Base-by-base conservation (phyloP, 2,113 vertebrate species). In the Falco punctatus region DNA sequence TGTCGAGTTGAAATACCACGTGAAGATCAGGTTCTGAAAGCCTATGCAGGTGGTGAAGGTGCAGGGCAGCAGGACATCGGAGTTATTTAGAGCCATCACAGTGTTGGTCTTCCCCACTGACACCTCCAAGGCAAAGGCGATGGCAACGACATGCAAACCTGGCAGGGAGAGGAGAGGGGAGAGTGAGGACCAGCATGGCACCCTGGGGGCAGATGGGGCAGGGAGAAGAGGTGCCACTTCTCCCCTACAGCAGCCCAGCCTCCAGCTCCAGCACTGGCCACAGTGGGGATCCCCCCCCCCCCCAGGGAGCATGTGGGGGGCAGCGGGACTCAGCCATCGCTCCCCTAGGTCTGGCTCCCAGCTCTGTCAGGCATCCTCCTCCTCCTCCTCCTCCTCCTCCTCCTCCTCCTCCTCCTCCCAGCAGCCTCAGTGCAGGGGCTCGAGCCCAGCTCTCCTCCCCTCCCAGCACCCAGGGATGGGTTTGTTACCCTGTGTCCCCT, bases 31-130 rank as follows among this genome's bases (percentile, higher is more conserved):
- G 93, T 99, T 92, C 52, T 98, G 71, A 23, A 99, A 99, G 90
- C 99, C 99, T 5, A 99, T 99, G 82, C 99, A 99, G 97, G 99
- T 99, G 96, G 59, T 26, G 87, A 99, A 99, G 33, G 51, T 80
- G 92, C 99, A 99, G 65, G 99, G 99, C 94, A 99, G 96, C 90
- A 98, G 96, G 59, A 99, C 98, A 1, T 99, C 96, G 19, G 99
- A 98, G 93, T 99, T 99, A 1, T 99, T 99, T 89, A 99, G 98
- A 0, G 98, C 99, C 33, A 97, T 98, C 79, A 99, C 95, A 33
- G 97, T 98, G 46, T 98, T 97, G 64, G 98, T 95, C 95, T 99
- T 99, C 57, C 99, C 99, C 52, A 99, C 98, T 0, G 94, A 98
- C 95, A 99, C 99, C 95, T 99, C 99, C 92, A 99, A 91, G 28